Percentiles rank a stretch among this genome's conserved stretches.
Evolutionary conservation across 2,797 vertebrate species (phyloP).

Genomic region (Sebastolobus altivelis): DNA sequence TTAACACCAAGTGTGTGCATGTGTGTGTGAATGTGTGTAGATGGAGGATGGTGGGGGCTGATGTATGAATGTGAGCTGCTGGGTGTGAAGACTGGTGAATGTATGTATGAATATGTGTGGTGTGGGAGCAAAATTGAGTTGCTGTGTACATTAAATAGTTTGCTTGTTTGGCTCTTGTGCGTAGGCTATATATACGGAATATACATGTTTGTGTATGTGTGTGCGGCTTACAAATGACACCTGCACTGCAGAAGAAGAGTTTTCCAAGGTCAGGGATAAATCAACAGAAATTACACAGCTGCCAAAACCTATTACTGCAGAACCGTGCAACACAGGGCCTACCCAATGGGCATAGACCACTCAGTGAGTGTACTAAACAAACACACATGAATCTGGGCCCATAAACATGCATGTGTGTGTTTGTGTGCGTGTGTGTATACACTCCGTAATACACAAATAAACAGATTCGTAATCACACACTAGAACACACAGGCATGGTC

Average conservation of each 20-base stretch:
- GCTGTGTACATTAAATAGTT: conserved; percentile 4
- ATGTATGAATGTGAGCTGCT: conserved; percentile 12
- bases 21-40: conserved; percentile 24
- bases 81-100: neutral
- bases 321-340: conserved; percentile 66
- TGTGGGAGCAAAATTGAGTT: conserved; percentile 9
- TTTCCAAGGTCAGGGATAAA: conserved; percentile 82
- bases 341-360: conserved; percentile 62
- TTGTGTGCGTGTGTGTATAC: neutral
- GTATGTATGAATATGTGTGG: conserved; percentile 11
- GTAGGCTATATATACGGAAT: neutral
- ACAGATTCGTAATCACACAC: conserved; percentile 4
- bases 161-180: neutral
- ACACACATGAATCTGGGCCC: conserved; percentile 42
- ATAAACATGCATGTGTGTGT: neutral
- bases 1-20: conserved; percentile 25
- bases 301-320: conserved; percentile 82
- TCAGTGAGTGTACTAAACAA: conserved; percentile 41
- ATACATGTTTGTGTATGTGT: neutral
- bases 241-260: conserved; percentile 69
- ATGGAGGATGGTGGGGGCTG: conserved; percentile 5
- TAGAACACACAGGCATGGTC: neutral
- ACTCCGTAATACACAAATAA: conserved; percentile 5
- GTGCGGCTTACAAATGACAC: conserved; percentile 57
- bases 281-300: conserved; percentile 87